Conservation (phyloP, 2,113 vertebrate species). For the Boleophthalmus pectinirostris region DNA sequence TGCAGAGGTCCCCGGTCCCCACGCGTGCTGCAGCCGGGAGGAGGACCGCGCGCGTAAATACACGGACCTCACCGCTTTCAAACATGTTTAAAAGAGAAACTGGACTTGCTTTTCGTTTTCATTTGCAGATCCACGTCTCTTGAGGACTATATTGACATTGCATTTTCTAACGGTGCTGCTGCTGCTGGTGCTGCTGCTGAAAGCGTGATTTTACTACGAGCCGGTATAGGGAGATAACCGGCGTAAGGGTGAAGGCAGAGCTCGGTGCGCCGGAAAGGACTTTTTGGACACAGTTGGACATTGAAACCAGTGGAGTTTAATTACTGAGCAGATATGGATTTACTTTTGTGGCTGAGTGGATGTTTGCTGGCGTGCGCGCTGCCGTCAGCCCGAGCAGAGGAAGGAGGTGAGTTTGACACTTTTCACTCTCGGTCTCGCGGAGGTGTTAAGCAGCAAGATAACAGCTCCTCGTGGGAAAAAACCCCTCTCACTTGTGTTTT, state of each 20-base stretch:
- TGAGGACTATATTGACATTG: constrained; percentile 3
- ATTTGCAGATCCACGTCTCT: not conserved
- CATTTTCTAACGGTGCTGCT: not conserved
- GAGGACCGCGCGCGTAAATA: constrained; percentile 18
- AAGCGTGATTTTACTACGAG: constrained; percentile 10
- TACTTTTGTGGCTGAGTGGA: constrained; percentile 81
- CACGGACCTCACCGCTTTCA: constrained; percentile 45
- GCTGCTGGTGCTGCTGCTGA: not conserved
- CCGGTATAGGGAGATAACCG: not conserved
- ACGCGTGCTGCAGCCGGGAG: constrained; percentile 22
- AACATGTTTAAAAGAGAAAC: constrained; percentile 23
- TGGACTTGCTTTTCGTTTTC: not conserved
- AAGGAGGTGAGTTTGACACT: constrained; percentile 85
- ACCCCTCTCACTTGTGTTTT: not conserved
- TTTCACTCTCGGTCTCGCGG: constrained; percentile 13
- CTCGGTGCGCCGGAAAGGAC: not conserved
- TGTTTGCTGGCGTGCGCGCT: constrained; percentile 80
- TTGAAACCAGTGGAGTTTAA: not conserved
- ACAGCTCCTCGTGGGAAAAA: not conserved
- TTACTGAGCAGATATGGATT: constrained; percentile 81
- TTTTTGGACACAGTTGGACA: not conserved
- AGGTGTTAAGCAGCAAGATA: constrained; percentile 10
- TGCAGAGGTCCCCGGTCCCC: not conserved
- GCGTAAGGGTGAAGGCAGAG: not conserved
- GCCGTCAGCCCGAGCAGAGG: constrained; percentile 77